Evolutionary conservation across 2,797 vertebrate genomes (phyloP).

Genomic region (Bradypodion pumilum): DNA sequence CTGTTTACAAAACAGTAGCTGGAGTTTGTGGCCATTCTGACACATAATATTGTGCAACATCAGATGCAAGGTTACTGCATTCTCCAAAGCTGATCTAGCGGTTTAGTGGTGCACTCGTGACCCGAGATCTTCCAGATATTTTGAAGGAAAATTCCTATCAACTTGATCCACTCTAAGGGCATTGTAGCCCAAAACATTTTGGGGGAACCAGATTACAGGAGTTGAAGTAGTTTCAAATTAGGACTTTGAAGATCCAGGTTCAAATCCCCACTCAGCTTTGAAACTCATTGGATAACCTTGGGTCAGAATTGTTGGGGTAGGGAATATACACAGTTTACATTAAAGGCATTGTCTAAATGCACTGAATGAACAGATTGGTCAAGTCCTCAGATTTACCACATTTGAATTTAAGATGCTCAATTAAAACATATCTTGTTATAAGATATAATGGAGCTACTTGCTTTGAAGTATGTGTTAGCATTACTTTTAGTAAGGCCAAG

Average conservation of each 20-base stretch:
- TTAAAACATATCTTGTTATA: neutral
- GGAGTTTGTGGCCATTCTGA: neutral
- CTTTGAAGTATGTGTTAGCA: neutral
- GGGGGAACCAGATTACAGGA: neutral
- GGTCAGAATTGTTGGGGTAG: neutral
- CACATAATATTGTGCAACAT: neutral
- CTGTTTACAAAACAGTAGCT: neutral
- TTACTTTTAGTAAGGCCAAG: neutral
- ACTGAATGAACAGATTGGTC: neutral
- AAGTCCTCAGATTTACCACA: neutral
- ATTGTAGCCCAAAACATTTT: neutral
- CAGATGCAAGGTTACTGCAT: neutral
- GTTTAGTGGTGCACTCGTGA: neutral
- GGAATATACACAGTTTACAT: neutral
- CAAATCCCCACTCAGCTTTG: neutral
- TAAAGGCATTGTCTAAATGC: neutral
- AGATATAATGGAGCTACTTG: neutral
- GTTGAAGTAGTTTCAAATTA: neutral
- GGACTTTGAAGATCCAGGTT: neutral
- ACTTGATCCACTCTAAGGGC: too few relatives aligned
- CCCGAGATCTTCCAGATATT: neutral
- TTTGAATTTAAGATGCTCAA: conserved; percentile 46
- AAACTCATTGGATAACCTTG: neutral
- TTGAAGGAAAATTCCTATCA: neutral
- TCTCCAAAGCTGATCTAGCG: neutral